Evolutionary conservation across 2,113 vertebrate species (phyloP).

Genomic region (Miniopterus natalensis): DNA sequence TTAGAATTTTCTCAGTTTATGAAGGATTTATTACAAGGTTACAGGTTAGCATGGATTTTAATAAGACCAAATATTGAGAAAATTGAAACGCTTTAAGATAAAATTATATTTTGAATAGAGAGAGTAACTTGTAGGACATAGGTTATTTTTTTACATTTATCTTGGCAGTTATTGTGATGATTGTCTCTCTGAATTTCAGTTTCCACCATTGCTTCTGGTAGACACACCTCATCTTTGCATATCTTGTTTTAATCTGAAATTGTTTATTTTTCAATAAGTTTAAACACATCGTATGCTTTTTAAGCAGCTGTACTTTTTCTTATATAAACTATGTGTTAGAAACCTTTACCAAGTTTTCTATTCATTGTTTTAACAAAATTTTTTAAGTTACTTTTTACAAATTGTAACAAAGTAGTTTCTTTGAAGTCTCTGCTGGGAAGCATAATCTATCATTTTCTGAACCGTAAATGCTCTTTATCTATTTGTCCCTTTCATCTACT

Average conservation of each 20-base stretch:
- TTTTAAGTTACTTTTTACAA: slow-evolving; percentile 8
- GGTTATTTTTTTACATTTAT: not conserved
- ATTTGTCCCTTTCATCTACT: not conserved
- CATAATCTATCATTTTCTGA: not conserved
- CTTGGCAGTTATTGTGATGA: not conserved
- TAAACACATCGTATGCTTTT: not conserved
- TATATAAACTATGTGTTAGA: not conserved
- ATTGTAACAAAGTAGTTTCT: not conserved
- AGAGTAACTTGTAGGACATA: not conserved
- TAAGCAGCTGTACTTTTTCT: not conserved
- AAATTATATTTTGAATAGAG: not conserved
- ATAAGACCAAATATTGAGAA: not conserved
- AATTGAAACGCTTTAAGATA: not conserved
- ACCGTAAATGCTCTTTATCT: not conserved
- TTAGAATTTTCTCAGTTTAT: not conserved
- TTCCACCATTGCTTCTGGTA: not conserved
- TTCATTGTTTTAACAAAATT: not conserved
- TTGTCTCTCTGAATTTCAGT: not conserved
- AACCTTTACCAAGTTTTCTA: not conserved
- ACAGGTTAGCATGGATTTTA: not conserved
- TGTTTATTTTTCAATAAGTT: not conserved
- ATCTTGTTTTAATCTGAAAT: not conserved
- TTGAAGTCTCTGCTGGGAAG: not conserved
- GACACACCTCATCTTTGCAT: not conserved
- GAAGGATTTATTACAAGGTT: not conserved